Conservation (phyloP, 2,888 invertebrate species). For the Alitta virens region DNA sequence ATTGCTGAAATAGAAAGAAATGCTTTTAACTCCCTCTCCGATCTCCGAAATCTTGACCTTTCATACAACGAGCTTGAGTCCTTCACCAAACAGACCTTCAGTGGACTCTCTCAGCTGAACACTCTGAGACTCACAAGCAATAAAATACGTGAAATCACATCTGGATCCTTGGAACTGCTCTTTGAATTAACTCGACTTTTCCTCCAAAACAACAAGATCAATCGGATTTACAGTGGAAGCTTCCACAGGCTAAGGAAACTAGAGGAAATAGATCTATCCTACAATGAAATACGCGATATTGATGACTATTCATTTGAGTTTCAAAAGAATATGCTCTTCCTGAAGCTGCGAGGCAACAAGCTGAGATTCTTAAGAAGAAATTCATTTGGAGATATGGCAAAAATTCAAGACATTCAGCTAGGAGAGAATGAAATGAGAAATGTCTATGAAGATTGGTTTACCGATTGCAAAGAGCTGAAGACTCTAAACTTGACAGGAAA, state of each 20-base stretch:
- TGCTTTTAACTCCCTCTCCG: constrained; percentile 1
- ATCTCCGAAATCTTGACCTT: constrained; percentile 4
- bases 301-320: constrained; percentile 3
- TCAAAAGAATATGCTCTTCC: constrained; percentile 7
- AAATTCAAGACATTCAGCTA: constrained; percentile 1
- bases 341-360: constrained; percentile 1
- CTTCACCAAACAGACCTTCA: constrained; percentile 2
- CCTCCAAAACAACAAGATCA: constrained; percentile 5
- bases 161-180: not conserved
- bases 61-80: not conserved
- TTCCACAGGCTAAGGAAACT: constrained; percentile 7
- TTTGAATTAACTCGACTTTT: not conserved
- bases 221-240: not conserved
- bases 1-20: not conserved
- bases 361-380: not conserved
- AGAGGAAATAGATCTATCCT: constrained; percentile 9
- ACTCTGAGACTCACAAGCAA: constrained; percentile 8
- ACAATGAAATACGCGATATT: constrained; percentile 2
- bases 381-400: constrained; percentile 1
- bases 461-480: constrained; percentile 2
- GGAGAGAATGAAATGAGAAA: constrained; percentile 1
- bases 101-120: not conserved
- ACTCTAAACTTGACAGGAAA: constrained; percentile 7
- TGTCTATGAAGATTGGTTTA: not conserved
- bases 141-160: not conserved